phyloP scores from a whole-genome alignment of 64 coral and sea anemone genomes.

The Astreopora myriophthalma region DNA sequence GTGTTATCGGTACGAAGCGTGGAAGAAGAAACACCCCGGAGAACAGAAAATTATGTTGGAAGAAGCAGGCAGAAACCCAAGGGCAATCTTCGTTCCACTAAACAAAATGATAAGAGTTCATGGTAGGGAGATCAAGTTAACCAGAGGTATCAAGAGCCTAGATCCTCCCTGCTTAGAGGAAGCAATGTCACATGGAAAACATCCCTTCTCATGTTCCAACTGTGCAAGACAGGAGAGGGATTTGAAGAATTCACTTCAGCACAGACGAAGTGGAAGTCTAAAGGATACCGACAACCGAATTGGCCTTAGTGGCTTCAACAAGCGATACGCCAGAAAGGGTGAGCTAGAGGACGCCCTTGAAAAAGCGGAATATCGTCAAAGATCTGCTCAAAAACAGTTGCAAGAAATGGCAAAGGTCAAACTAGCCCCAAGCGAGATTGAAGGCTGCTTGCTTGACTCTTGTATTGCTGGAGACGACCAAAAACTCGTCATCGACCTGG shows the following conservation, averaged over 20 bases:
- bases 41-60: neutral
- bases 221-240: constrained; percentile 42
- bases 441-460: constrained; percentile 6
- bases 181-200: too few relatives aligned
- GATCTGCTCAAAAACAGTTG: constrained; percentile 24
- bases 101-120: constrained; percentile 4
- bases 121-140: constrained; percentile 12
- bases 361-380: neutral
- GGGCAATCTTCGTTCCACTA: constrained; percentile 41
- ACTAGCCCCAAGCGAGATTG: constrained; percentile 1
- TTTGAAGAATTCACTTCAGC: constrained; percentile 48
- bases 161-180: constrained; percentile 38
- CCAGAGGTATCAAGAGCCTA: constrained; percentile 60
- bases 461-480: too few relatives aligned
- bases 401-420: constrained; percentile 36
- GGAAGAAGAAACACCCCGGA: constrained; percentile 51
- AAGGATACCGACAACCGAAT: neutral
- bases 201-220: constrained; percentile 50
- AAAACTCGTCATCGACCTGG: too few relatives aligned
- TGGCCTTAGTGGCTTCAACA: constrained; percentile 54
- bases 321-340: constrained; percentile 48
- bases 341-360: constrained; percentile 25
- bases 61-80: neutral
- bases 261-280: constrained; percentile 5
- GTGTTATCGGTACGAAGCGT: neutral